Evolutionary conservation across 1,140 invertebrate species (phyloP), one percentile per base, ranked within the genome.

Genomic region (Acarapis woodi): DNA sequence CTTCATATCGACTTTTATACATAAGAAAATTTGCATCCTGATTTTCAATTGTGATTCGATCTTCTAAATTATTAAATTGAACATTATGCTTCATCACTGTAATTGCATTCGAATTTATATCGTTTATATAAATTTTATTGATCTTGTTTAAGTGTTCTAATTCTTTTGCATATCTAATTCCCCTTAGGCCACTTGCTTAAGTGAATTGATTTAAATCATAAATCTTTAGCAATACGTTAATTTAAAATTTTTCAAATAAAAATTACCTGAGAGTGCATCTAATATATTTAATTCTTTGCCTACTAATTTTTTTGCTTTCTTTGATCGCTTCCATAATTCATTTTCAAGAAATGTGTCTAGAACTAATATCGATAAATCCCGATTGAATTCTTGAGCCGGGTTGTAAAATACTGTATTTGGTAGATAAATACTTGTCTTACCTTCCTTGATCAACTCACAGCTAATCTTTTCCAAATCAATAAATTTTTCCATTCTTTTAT

Each of bases 151-250:
- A 2, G 24, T 22, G 23, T 14, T 39, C 37, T 10, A 25, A 21
- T 66, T 99, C 90, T 51, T 83, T 72, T 0, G 87, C 87, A 62
- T 96, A 97, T 18, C 93, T 64, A 45, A 97, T 77, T 29, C 87
- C 90, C 25, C 93, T 59, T 10, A 99, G 57, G 0, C 93, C 93
- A 39, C 79, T 78, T 6, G 93, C 93, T 26, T n/a, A n/a, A n/a
- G n/a, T n/a, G n/a, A n/a, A n/a, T n/a, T n/a, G n/a, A n/a, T n/a
- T n/a, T n/a, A n/a, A n/a, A n/a, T n/a, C n/a, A n/a, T n/a, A n/a
- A n/a, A n/a, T n/a, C n/a, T n/a, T n/a, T n/a, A n/a, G n/a, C n/a
- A n/a, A n/a, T n/a, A n/a, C n/a, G n/a, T n/a, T n/a, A n/a, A n/a
- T n/a, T n/a, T n/a, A n/a, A n/a, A n/a, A n/a, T n/a, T n/a, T n/a